Conservation (phyloP, 64 coral and sea anemone species). For the Dendronephthya gigantea region DNA sequence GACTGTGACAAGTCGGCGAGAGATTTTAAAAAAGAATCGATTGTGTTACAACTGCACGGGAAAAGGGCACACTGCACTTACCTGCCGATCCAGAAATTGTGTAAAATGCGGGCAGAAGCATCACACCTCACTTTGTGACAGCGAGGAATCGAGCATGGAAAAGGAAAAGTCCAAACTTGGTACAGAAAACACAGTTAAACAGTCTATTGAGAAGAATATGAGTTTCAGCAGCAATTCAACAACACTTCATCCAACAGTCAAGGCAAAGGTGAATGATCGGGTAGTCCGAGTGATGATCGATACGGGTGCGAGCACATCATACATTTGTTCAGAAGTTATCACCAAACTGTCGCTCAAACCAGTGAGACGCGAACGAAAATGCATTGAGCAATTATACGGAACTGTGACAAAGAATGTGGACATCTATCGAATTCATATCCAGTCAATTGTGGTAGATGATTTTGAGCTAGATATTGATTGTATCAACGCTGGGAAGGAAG, state of each 20-base stretch:
- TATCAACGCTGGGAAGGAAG: neutral
- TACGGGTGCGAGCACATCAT: neutral
- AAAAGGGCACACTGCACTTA: neutral
- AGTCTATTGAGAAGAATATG: neutral
- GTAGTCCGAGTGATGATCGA: neutral
- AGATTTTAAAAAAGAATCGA: neutral
- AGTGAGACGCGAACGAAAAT: neutral
- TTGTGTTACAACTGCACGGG: neutral
- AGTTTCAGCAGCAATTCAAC: neutral
- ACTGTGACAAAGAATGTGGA: neutral
- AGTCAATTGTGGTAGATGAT: neutral
- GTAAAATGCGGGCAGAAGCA: neutral
- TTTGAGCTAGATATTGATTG: neutral
- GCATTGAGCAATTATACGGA: neutral
- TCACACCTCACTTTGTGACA: neutral
- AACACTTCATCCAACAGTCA: neutral
- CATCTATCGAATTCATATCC: neutral
- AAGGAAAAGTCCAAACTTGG: neutral
- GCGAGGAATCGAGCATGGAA: neutral
- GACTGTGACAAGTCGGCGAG: neutral
- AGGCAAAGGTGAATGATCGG: neutral
- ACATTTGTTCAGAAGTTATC: neutral
- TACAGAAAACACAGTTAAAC: neutral
- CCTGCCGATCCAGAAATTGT: neutral
- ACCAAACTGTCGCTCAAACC: neutral